Percentiles rank a stretch among this genome's conserved stretches.
Evolutionary conservation across 2,888 invertebrate genomes (phyloP).

Genomic region (Philopedon plagiatum): DNA sequence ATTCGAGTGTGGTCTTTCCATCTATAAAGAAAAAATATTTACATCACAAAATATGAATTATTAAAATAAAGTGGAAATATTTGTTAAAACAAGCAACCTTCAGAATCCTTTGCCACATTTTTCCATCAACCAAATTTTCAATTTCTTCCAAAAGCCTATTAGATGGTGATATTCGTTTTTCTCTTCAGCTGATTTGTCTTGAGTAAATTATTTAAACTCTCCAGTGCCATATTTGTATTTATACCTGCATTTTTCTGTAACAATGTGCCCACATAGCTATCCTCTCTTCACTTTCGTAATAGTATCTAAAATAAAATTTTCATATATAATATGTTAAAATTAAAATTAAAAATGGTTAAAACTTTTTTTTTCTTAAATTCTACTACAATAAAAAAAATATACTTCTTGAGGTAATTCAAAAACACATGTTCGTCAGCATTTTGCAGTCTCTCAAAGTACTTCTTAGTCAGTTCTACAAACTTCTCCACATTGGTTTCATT

Average conservation of each 20-base stretch:
- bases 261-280: too few species aligned
- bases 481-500: constrained; percentile 35
- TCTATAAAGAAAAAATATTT: background rate
- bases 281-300: too few species aligned
- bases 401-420: constrained; percentile 49
- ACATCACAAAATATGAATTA: background rate
- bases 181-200: constrained; percentile 50
- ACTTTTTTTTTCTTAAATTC: background rate
- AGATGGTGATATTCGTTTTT: constrained; percentile 26
- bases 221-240: constrained; percentile 54
- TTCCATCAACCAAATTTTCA: constrained; percentile 47
- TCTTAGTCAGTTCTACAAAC: constrained; percentile 39
- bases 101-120: too few species aligned
- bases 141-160: constrained; percentile 40
- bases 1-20: too few species aligned
- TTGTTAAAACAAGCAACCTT: background rate
- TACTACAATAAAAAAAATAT: background rate
- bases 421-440: constrained; percentile 49
- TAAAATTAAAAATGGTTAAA: background rate
- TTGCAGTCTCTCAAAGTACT: constrained; percentile 47
- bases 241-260: constrained; percentile 51
- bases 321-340: background rate
- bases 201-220: constrained; percentile 52
- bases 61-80: background rate
- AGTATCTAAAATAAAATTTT: constrained; percentile 38